Evolutionary conservation across 37 sponge, comb jelly and placozoan species (phyloP).

Genomic region (Crambe crambe): DNA sequence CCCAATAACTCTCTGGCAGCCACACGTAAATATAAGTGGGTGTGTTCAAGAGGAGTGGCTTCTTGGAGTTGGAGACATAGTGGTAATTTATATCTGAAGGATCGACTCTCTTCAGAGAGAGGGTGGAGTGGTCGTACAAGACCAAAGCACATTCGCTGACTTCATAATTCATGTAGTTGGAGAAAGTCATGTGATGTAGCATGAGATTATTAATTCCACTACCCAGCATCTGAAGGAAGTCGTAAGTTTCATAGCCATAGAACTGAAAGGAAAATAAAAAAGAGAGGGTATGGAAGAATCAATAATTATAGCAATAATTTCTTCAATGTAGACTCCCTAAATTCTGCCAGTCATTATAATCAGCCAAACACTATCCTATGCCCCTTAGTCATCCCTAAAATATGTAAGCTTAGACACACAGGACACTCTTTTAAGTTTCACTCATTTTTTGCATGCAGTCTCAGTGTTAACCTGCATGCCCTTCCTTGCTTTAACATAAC

Average conservation of each 20-base stretch:
- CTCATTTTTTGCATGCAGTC: too few relatives aligned
- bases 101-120: background rate
- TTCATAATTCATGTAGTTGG: slow-evolving; percentile 17
- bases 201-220: background rate
- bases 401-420: too few relatives aligned
- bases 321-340: too few relatives aligned
- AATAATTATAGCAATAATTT: too few relatives aligned
- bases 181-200: background rate
- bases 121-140: background rate
- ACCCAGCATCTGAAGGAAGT: background rate
- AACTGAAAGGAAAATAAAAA: slow-evolving; percentile 5
- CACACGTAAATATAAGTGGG: slow-evolving; percentile 46
- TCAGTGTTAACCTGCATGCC: too few relatives aligned
- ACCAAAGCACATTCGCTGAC: background rate
- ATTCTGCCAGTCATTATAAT: too few relatives aligned
- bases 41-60: slow-evolving; percentile 51
- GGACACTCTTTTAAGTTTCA: too few relatives aligned
- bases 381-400: too few relatives aligned
- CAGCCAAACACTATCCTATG: too few relatives aligned
- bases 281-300: background rate
- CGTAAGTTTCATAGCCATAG: slow-evolving; percentile 38
- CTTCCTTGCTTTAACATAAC: too few relatives aligned
- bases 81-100: background rate
- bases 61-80: background rate
- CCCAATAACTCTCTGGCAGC: slow-evolving; percentile 31